phyloP scores from a whole-genome alignment of 2,797 vertebrate species.

The Poeciliopsis gracilis region DNA sequence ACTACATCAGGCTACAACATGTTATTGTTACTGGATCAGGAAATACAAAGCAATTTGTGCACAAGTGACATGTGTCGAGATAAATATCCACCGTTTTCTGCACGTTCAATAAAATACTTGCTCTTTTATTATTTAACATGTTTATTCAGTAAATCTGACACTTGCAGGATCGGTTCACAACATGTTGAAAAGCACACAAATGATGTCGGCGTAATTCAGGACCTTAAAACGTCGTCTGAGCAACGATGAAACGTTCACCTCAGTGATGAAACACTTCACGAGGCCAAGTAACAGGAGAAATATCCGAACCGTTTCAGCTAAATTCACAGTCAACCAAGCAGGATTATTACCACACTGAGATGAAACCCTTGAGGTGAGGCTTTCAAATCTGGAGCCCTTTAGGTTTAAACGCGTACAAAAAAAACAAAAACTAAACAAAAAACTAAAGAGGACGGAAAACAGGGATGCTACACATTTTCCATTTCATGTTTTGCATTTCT shows the following conservation, averaged over 20 bases:
- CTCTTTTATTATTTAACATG: constrained; percentile 14
- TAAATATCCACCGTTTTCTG: constrained; percentile 29
- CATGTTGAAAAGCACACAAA: constrained; percentile 34
- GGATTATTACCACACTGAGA: constrained; percentile 28
- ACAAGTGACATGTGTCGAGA: constrained; percentile 9
- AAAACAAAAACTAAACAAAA: not conserved
- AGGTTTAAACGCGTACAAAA: constrained; percentile 1
- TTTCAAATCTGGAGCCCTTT: constrained; percentile 60
- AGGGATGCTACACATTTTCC: not conserved
- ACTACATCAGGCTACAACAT: not conserved
- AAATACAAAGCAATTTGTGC: not conserved
- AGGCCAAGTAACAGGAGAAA: not conserved
- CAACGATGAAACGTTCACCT: constrained; percentile 13
- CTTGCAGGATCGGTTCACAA: constrained; percentile 44
- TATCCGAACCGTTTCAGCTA: not conserved
- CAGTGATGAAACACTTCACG: not conserved
- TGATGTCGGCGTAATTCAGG: constrained; percentile 10
- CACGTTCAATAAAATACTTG: constrained; percentile 11
- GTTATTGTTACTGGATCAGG: not conserved
- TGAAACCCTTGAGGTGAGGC: constrained; percentile 66
- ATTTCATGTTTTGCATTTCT: not conserved
- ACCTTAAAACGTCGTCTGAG: constrained; percentile 21
- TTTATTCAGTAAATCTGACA: constrained; percentile 8
- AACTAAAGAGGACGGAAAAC: not conserved
- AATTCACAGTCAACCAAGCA: constrained; percentile 47